Conservation (phyloP, 2,888 invertebrate genomes). For the Rotaria macrura region DNA sequence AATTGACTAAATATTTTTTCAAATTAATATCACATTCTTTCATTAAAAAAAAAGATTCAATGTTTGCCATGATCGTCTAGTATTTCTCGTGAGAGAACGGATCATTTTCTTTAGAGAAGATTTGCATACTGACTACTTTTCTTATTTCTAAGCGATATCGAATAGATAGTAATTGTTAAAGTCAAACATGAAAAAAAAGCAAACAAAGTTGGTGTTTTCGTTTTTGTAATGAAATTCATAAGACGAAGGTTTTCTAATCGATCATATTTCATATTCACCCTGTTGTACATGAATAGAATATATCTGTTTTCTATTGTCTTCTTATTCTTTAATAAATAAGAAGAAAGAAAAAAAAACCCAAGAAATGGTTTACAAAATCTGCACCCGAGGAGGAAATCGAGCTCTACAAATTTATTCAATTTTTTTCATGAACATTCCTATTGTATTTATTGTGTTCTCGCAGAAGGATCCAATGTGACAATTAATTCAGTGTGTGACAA, state of each 20-base stretch:
- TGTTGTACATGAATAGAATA: neutral
- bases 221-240: no score
- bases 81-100: neutral
- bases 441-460: neutral
- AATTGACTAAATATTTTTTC: neutral
- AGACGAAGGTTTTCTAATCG: no score
- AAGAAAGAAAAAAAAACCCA: neutral
- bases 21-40: neutral
- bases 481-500: neutral
- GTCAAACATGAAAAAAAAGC: no score
- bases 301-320: neutral
- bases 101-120: neutral
- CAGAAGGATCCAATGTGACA: neutral
- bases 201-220: no score
- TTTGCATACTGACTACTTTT: neutral
- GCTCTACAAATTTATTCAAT: slow-evolving; percentile 7
- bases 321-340: neutral
- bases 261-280: neutral
- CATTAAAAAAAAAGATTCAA: neutral
- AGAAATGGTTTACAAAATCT: neutral
- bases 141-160: neutral
- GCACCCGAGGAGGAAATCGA: neutral
- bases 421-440: neutral
- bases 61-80: neutral
- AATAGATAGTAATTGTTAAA: neutral